Percentiles rank a stretch among this genome's conserved stretches.
Conservation (phyloP, 2,888 invertebrate species). For the Tipula lateralis region DNA sequence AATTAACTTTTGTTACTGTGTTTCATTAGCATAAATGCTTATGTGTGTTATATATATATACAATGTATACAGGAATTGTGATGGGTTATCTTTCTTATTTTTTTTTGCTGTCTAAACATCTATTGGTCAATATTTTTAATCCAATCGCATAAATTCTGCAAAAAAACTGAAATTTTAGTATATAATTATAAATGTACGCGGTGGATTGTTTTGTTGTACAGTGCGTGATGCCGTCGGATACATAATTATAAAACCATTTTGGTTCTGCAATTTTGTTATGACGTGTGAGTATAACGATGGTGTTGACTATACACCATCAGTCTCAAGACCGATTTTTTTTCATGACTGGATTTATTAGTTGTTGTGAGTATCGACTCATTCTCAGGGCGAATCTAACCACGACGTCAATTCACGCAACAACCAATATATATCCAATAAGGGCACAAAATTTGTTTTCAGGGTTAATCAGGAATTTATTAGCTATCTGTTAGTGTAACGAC, state of each 20-base stretch:
- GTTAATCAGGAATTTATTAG: too few species aligned
- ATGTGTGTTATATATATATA: neutral
- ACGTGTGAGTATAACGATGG: too few species aligned
- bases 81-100: neutral
- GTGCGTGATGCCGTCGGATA: neutral
- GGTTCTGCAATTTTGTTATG: too few species aligned
- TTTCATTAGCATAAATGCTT: conserved; percentile 4
- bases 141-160: neutral
- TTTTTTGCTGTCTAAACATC: neutral
- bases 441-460: too few species aligned
- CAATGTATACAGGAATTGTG: neutral
- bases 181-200: neutral
- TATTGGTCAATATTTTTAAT: neutral
- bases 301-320: too few species aligned
- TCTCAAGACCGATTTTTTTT: too few species aligned
- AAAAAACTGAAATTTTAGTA: neutral
- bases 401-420: too few species aligned
- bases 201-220: neutral
- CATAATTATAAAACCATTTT: neutral
- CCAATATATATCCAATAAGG: too few species aligned
- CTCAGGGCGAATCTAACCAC: too few species aligned
- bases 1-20: neutral
- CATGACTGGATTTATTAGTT: too few species aligned
- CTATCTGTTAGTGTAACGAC: too few species aligned
- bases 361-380: too few species aligned